Evolutionary conservation across 1,140 invertebrate genomes (phyloP), one percentile per base, ranked within the genome.

Genomic region (Anastrepha obliqua): DNA sequence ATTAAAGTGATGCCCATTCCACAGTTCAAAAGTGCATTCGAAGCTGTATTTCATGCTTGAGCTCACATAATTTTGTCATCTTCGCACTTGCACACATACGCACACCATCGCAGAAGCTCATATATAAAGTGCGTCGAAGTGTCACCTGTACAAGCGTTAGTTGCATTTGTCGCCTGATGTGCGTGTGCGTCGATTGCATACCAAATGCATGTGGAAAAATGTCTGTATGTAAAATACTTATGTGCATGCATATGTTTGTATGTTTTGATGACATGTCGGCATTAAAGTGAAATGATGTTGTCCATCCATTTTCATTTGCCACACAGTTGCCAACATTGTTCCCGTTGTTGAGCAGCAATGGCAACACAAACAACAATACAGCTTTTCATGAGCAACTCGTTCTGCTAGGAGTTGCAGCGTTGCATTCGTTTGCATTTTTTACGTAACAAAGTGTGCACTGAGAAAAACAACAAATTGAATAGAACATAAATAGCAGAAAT

Each of bases 221-320:
- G 6, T 55, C 51, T 70, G 13, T 29, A 47, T 15, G 4, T 70
- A 17, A 20, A 55, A 11, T 58, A n/a, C 0, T 6, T 81, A 11
- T 81, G 9, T 29, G 17, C 3, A 42, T 42, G 29, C 11, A 20
- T 29, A 42, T 42, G 67, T 70, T 7, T 13, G 4, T 78, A 0
- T 58, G 74, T 81, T 20, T 51, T 55, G 74, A 81, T 81, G 11
- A 42, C 74, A 81, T 47, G 74, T 81, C 51, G 47, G 74, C 74
- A 81, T 81, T 81, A 81, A 81, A 81, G 70, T 78, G 47, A 51
- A 78, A 78, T 78, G 44, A 78, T 78, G 70, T 78, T 58, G 74
- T 8, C 74, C 74, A 81, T 81, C 74, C 74, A 81, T 81, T 81
- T 81, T 81, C 74, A 81, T 81, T 81, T 81, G 74, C 74, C 74